Conservation (phyloP, 2,113 vertebrate genomes). For the Opisthocomus hoazin region DNA sequence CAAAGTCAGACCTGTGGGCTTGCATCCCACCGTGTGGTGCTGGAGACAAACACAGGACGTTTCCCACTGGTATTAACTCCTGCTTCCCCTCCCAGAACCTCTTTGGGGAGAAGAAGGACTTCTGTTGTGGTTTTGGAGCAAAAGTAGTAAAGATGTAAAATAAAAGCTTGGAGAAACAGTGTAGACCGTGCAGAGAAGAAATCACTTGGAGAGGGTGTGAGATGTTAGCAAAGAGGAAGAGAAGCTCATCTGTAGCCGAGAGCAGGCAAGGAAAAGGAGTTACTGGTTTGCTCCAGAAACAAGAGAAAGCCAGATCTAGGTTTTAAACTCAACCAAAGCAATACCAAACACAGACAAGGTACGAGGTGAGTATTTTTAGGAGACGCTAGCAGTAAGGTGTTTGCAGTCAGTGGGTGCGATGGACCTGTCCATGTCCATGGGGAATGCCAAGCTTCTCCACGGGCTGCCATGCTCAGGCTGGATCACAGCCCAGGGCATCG, state of each 20-base stretch:
- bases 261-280: neutral
- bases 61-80: neutral
- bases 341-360: neutral
- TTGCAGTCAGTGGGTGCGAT: neutral
- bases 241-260: neutral
- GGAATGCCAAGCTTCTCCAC: accelerated
- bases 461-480: neutral
- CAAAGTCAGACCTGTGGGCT: neutral
- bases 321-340: neutral
- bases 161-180: neutral
- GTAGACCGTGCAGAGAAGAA: neutral
- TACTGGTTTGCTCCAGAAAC: neutral
- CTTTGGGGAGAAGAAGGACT: neutral
- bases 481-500: neutral
- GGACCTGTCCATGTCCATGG: neutral
- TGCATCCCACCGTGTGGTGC: neutral
- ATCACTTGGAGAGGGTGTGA: neutral
- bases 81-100: neutral
- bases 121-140: neutral
- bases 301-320: neutral
- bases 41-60: neutral
- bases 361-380: neutral
- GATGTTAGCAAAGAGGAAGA: neutral
- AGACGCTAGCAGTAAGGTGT: neutral
- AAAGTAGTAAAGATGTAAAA: neutral